Percentiles rank a stretch among this genome's conserved stretches.
Conservation (phyloP, 2,113 vertebrate genomes). For the Nerophis ophidion region DNA sequence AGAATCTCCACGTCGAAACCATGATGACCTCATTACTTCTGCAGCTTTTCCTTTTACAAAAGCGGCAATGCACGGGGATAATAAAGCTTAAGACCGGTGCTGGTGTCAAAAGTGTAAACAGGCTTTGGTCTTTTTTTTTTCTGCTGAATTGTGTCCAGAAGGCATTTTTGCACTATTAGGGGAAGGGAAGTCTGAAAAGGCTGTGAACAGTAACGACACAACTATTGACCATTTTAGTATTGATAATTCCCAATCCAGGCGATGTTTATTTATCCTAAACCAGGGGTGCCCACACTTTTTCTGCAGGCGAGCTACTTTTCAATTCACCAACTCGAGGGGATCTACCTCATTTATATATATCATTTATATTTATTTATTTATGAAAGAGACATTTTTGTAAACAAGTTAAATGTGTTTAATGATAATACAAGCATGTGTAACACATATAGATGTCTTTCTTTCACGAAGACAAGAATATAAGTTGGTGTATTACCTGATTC, state of each 20-base stretch:
- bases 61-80: not conserved
- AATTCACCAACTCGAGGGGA: no score
- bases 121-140: not conserved
- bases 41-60: not conserved
- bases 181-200: not conserved
- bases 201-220: conserved; percentile 4
- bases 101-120: not conserved
- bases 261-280: not conserved
- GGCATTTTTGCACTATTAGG: conserved; percentile 2
- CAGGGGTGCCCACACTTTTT: no score
- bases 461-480: no score
- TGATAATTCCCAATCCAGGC: not conserved
- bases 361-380: no score
- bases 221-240: not conserved
- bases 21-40: not conserved
- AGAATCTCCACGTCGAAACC: not conserved
- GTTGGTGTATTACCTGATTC: no score
- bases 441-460: no score
- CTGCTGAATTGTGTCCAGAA: not conserved
- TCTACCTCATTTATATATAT: no score
- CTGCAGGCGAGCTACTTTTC: no score
- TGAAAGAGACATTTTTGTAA: no score
- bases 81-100: not conserved
- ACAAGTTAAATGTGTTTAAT: no score
- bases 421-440: no score